Evolutionary conservation across 2,113 vertebrate genomes (phyloP), one percentile per base, ranked within the genome.

Genomic region (Emydura subglobosa): DNA sequence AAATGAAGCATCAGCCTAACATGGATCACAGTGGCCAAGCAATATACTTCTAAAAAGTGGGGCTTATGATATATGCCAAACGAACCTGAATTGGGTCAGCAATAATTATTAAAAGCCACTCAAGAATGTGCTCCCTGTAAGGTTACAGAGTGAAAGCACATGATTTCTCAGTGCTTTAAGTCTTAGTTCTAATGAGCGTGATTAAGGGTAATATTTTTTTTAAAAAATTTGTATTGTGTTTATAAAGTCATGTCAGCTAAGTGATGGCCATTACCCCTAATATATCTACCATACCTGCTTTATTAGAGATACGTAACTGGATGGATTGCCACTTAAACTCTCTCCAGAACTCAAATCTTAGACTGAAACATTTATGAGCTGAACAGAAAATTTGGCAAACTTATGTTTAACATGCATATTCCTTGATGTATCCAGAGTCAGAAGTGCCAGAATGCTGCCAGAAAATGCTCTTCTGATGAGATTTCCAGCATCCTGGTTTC

Each of bases 91-190:
- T 3, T 47, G 2, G 81, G 50, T 25, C 61, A n/a, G 49, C 51
- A 94, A 27, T 49, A 92, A 88, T 19, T 55, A 92, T 95, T 93
- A 86, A 44, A 44, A 54, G 19, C 27, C 76, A 78, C 24, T 34
- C 44, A 95, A 65, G 65, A 76, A 2, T 83, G 6, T 85, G 47
- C 68, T 76, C 47, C 11, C 31, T 96, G 31, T 7, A 80, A 89
- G 51, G 49, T 91, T 91, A 85, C 31, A 55, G 42, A 83, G 12
- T 27, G 44, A 96, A 95, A 34, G 78, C 10, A 68, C 14, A 31
- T 87, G n/a, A 78, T 93, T 89, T 82, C 68, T 93, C 49, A 54
- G n/a, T 92, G 78, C 29, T 51, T 88, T 91, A 84, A 61, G 78
- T 79, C 44, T 90, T 90, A 82, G 47, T 83, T 94, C 13, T 88